Evolutionary conservation across 2,888 invertebrate species (phyloP).

Genomic region (Microplitis deprimator): DNA sequence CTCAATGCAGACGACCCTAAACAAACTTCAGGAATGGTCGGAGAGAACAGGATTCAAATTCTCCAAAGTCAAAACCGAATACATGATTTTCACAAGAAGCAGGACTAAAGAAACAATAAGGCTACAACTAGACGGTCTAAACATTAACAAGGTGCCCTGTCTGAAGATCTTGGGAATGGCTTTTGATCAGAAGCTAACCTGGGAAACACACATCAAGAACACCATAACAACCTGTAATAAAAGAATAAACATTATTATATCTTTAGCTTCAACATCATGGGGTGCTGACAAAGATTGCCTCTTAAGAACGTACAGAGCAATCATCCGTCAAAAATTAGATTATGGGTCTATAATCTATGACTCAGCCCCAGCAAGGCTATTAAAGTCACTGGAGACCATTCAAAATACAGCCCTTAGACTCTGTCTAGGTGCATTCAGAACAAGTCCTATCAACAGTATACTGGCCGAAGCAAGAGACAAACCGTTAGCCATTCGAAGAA

Average conservation of each 20-base stretch:
- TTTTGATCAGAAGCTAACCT: constrained; percentile 48
- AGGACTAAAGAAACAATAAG: neutral
- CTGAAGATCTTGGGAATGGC: constrained; percentile 44
- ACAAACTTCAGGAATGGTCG: constrained; percentile 42
- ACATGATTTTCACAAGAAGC: constrained; percentile 31
- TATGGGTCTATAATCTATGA: constrained; percentile 50
- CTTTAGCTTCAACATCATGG: constrained; percentile 34
- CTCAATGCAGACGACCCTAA: constrained; percentile 41
- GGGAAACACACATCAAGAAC: constrained; percentile 44
- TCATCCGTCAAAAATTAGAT: constrained; percentile 47
- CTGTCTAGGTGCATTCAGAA: constrained; percentile 43
- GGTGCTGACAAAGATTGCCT: constrained; percentile 36
- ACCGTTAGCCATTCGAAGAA: constrained; percentile 35
- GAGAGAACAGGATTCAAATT: constrained; percentile 46
- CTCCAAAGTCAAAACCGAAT: constrained; percentile 44
- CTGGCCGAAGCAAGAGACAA: constrained; percentile 40
- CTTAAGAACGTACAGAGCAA: constrained; percentile 31
- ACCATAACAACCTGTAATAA: constrained; percentile 40
- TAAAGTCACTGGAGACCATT: constrained; percentile 41
- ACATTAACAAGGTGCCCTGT: constrained; percentile 8
- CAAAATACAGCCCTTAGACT: constrained; percentile 43
- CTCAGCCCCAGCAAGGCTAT: constrained; percentile 36
- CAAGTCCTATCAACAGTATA: constrained; percentile 44
- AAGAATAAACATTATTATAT: constrained; percentile 37
- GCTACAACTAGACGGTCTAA: constrained; percentile 25